phyloP scores from a whole-genome alignment of 2,888 invertebrate genomes.

The Drosophila birchii region DNA sequence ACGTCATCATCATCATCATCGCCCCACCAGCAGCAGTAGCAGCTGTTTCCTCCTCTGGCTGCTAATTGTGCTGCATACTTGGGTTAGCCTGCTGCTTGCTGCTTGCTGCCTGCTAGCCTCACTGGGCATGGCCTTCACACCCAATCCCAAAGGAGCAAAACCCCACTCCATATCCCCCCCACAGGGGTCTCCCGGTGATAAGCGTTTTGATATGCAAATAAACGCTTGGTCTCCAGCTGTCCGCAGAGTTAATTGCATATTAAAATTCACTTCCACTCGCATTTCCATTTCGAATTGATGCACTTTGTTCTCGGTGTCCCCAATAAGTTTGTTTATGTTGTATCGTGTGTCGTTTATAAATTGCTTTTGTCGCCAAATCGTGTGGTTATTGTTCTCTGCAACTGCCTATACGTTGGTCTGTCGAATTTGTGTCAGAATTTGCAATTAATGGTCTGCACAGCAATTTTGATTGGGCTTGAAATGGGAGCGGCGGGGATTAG shows the following conservation, averaged over 20 bases:
- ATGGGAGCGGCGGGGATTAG: slow-evolving; percentile 7
- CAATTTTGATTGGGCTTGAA: slow-evolving; percentile 13
- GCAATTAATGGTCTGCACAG: slow-evolving; percentile 34
- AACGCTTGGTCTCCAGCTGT: slow-evolving; percentile 38
- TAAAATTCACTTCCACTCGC: slow-evolving; percentile 52
- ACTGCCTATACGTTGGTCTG: slow-evolving; percentile 1
- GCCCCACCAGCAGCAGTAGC: slow-evolving; percentile 5
- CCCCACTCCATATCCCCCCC: background rate
- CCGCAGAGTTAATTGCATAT: slow-evolving; percentile 67
- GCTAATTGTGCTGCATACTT: slow-evolving; percentile 67
- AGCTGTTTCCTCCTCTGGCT: slow-evolving; percentile 38
- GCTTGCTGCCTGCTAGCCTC: slow-evolving; percentile 8
- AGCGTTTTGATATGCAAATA: slow-evolving; percentile 34
- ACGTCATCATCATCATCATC: background rate
- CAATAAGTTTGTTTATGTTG: slow-evolving; percentile 38
- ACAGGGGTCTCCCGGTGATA: background rate
- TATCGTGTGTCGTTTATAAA: slow-evolving; percentile 48
- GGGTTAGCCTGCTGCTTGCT: slow-evolving; percentile 21
- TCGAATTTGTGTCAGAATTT: slow-evolving; percentile 35
- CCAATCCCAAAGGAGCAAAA: slow-evolving; percentile 12
- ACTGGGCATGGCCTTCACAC: slow-evolving; percentile 24
- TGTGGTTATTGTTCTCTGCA: slow-evolving; percentile 24
- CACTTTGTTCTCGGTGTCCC: slow-evolving; percentile 31
- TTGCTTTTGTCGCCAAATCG: slow-evolving; percentile 47
- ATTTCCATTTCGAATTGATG: slow-evolving; percentile 38